Conservation (phyloP, 1,140 invertebrate species). For the Lethrus apterus region DNA sequence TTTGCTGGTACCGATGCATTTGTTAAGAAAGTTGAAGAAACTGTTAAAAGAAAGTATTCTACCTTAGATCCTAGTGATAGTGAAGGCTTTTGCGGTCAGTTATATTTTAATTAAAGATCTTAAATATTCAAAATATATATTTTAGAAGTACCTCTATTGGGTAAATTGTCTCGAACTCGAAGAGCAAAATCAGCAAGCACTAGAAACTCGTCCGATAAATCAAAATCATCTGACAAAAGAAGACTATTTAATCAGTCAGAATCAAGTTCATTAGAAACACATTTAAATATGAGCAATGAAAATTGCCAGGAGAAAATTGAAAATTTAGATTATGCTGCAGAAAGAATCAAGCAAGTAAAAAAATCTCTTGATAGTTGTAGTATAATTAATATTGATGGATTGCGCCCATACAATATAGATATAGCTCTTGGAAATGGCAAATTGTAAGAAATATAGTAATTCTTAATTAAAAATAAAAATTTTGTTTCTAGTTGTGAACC, state of each 20-base stretch:
- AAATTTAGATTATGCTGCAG: conserved; percentile 29
- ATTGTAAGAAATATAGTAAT: conserved; percentile 19
- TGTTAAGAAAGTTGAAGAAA: conserved; percentile 42
- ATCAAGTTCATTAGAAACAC: conserved; percentile 32
- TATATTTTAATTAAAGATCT: not conserved
- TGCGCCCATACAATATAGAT: conserved; percentile 33
- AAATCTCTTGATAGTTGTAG: conserved; percentile 21
- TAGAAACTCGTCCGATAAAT: conserved; percentile 39
- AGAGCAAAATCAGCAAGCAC: conserved; percentile 51
- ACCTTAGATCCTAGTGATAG: conserved; percentile 56
- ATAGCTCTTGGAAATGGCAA: conserved; percentile 23
- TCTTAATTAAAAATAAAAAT: conserved; percentile 2
- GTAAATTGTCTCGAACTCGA: conserved; percentile 50
- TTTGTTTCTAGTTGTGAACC: conserved; percentile 9
- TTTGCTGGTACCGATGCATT: conserved; percentile 37
- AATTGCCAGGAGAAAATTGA: conserved; percentile 17
- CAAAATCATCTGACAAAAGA: conserved; percentile 33
- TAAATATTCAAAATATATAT: conserved; percentile 11
- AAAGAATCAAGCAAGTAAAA: conserved; percentile 32
- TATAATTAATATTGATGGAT: conserved; percentile 16
- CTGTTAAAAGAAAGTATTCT: conserved; percentile 43
- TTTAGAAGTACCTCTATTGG: conserved; percentile 46
- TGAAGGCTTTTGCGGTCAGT: conserved; percentile 48
- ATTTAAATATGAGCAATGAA: conserved; percentile 11
- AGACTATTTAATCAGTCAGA: conserved; percentile 28